Evolutionary conservation across 2,888 invertebrate genomes (phyloP), one percentile per base, ranked within the genome.

Genomic region (Metacarcinus magister): DNA sequence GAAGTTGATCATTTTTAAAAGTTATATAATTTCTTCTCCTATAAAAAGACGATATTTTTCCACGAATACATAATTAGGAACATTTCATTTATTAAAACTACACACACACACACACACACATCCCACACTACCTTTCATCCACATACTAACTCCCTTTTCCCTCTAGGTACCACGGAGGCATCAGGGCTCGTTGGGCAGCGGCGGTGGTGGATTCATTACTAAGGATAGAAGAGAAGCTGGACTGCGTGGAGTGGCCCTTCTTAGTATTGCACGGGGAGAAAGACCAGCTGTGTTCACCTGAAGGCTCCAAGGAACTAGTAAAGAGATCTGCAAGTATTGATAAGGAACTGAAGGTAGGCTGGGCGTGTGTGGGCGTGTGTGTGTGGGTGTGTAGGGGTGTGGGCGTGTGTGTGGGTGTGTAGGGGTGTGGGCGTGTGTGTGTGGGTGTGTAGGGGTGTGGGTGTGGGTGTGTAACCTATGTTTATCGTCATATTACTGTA

Each of bases 191-290:
- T n/a, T 95, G 95, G 95, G 96, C 96, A 19, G 93, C 94, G 19
- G 96, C 96, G 2, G 93, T 95, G 16, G 67, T 95, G 16, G 96
- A 97, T 3, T 60, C 94, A 0, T 60, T 97, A 23, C 32, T 97
- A 93, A 97, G 97, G 94, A 97, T 97, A 44, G 97, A 97, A 95
- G 93, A 97, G 19, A 97, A 97, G 23, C 95, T 97, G 60, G 87
- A 96, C 1, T 97, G 97, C 4, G 97, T 97, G 4, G 97, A 97
- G 44, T 97, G 97, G 97, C 97, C 98, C 4, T 97, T 97, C 95
- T 96, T 97, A 5, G 97, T 97, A 19, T 97, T 97, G 7, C 98
- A 98, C 97, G 98, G 98, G 2, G 97, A 97, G 39, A 96, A 97
- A 16, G 98, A 98, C 97, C 97, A 97, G 44, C 48, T 98, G n/a